Conservation (phyloP, 1,140 invertebrate genomes). For the Diachasma alloeum region DNA sequence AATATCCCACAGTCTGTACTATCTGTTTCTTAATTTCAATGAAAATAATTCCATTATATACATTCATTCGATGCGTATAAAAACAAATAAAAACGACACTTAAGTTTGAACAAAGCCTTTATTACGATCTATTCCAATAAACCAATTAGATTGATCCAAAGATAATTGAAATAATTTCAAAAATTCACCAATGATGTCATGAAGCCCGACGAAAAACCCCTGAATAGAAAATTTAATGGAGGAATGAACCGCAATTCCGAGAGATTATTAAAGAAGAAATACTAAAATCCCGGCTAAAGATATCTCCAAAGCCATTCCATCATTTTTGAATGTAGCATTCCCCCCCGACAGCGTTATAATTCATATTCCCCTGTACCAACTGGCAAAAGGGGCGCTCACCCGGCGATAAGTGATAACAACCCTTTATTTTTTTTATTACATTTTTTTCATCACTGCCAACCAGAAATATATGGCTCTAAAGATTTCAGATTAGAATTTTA, state of each 20-base stretch:
- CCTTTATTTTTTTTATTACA: not conserved
- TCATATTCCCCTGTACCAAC: not conserved
- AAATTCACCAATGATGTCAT: not conserved
- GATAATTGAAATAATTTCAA: too few species aligned
- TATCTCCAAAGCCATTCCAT: constrained; percentile 15
- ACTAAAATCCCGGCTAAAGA: not conserved
- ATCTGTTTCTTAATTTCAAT: too few species aligned
- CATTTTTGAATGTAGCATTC: constrained; percentile 23
- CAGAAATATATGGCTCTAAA: constrained; percentile 11
- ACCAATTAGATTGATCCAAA: too few species aligned
- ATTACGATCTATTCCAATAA: too few species aligned
- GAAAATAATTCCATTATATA: too few species aligned
- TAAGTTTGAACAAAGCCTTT: too few species aligned
- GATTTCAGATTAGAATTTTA: constrained; percentile 3
- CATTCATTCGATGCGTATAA: too few species aligned
- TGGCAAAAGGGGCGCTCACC: not conserved
- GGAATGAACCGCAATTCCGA: not conserved
- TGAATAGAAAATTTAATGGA: not conserved
- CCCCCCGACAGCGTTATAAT: constrained; percentile 2
- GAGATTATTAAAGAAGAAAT: not conserved
- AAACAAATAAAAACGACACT: too few species aligned
- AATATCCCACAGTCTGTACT: too few species aligned
- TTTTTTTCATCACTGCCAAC: constrained; percentile 5
- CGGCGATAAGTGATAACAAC: constrained; percentile 24
- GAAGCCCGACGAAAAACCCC: not conserved